Evolutionary conservation across 2,888 invertebrate species (phyloP), one percentile per base, ranked within the genome.

Genomic region (Polyommatus icarus): DNA sequence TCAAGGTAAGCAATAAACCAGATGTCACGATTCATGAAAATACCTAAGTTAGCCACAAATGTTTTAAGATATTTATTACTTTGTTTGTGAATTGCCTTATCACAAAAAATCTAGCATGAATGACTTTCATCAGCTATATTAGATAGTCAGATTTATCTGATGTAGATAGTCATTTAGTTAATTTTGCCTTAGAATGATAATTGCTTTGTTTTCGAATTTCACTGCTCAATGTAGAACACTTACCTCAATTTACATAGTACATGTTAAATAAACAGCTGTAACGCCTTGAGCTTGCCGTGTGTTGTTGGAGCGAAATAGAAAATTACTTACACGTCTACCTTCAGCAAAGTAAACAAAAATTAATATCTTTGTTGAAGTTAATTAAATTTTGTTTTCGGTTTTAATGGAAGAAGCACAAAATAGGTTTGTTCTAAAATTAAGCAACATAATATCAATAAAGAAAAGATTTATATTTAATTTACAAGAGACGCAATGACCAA

Each of bases 281-380:
- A 61, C 61, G 61, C 67, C 67, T 32, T 67, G 29, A 67, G 67
- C 67, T 29, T 24, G 1, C 8, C 61, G 24, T 67, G 29, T 67
- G 67, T 67, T 67, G 67, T 67, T 67, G 67, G 5, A 67, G 29
- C 15, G 67, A 67, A 67, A 67, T 67, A 67, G 67, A 67, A 67
- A 67, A 67, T 67, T 67, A 67, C 29, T 67, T 32, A 32, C 15
- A 32, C 67, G 67, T 67, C 15, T 67, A 67, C 67, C 67, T 67
- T 67, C 6, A 67, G 67, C 29, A 29, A 67, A 29, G 67, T 18
- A 32, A 67, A 67, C 67, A 29, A 29, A 67, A 67, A 32, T 67
- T 67, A 6, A 29, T 15, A 29, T 29, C 0, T 67, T 29, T 15
- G 29, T 67, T 61, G 61, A 61, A 24, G 24, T 12, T 24, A 61